phyloP scores from a whole-genome alignment of 2,797 vertebrate species.

The Falco naumanni region DNA sequence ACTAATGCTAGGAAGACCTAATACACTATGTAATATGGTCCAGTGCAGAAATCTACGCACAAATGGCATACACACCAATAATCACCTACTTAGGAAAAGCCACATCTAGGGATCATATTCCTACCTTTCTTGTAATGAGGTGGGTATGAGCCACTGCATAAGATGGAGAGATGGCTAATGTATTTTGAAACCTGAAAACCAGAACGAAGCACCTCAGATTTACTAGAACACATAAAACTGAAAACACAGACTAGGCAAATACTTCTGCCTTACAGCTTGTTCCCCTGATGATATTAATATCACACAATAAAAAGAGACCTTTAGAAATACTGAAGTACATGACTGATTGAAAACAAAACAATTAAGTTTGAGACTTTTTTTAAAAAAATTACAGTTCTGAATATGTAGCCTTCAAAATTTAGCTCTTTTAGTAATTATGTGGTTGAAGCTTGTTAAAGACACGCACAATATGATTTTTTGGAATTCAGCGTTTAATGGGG shows the following conservation, averaged over 20 bases:
- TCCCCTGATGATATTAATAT: not conserved
- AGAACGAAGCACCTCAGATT: slow-evolving; percentile 17
- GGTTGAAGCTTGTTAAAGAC: not conserved
- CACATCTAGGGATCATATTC: slow-evolving; percentile 62
- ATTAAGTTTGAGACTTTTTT: not conserved
- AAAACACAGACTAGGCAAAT: not conserved
- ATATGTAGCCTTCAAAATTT: not conserved
- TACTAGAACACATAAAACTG: slow-evolving; percentile 34
- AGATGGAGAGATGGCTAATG: slow-evolving; percentile 15
- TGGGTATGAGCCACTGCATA: slow-evolving; percentile 25
- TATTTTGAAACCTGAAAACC: slow-evolving; percentile 54
- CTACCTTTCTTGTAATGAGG: slow-evolving; percentile 51
- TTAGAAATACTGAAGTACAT: not conserved
- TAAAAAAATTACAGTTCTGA: not conserved
- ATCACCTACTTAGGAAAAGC: slow-evolving; percentile 72
- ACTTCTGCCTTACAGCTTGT: not conserved
- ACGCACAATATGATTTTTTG: not conserved
- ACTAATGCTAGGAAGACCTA: not conserved
- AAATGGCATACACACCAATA: slow-evolving; percentile 58
- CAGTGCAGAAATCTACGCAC: not conserved
- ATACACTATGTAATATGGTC: not conserved
- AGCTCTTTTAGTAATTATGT: not conserved
- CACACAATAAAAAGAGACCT: not conserved
- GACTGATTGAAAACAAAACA: not conserved
- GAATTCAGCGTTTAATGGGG: not conserved